phyloP scores from a whole-genome alignment of 2,888 invertebrate species.

The Ochropacha duplaris region DNA sequence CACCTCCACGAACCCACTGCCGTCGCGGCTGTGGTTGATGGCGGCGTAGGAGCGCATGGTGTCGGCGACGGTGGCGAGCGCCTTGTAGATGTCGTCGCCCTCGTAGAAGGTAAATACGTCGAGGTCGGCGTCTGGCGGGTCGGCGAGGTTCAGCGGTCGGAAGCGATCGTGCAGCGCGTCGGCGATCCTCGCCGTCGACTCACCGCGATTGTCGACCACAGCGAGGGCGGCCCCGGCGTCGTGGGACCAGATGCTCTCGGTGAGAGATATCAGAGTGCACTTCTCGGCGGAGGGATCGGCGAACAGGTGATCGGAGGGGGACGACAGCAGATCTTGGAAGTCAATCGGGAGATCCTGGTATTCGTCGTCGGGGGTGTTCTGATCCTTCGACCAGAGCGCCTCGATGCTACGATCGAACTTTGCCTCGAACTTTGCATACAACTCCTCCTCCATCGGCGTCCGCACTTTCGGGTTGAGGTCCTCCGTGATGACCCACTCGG shows the following conservation, averaged over 20 bases:
- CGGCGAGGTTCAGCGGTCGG: slow-evolving; percentile 53
- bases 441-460: slow-evolving; percentile 74
- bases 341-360: slow-evolving; percentile 85
- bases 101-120: slow-evolving; percentile 64
- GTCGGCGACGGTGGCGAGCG: slow-evolving; percentile 61
- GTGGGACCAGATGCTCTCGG: slow-evolving; percentile 62
- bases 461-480: slow-evolving; percentile 54
- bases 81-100: slow-evolving; percentile 66
- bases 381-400: slow-evolving; percentile 85
- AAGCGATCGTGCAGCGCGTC: slow-evolving; percentile 55
- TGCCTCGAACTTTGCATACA: slow-evolving; percentile 84
- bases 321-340: slow-evolving; percentile 82
- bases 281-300: slow-evolving; percentile 68
- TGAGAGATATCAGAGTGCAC: slow-evolving; percentile 55
- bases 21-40: slow-evolving; percentile 84
- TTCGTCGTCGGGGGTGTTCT: slow-evolving; percentile 78
- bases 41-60: slow-evolving; percentile 80
- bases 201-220: slow-evolving; percentile 32
- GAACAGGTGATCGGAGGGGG: slow-evolving; percentile 79
- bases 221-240: slow-evolving; percentile 39
- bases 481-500: slow-evolving; percentile 63
- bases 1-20: slow-evolving; percentile 85
- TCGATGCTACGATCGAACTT: slow-evolving; percentile 87
- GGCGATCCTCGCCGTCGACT: slow-evolving; percentile 41
- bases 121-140: slow-evolving; percentile 36